These are phyloP conservation scores for Cinclus mexicanus DNA, from an alignment of 2,113 vertebrate species.

Conservation along the genomic window DNA sequence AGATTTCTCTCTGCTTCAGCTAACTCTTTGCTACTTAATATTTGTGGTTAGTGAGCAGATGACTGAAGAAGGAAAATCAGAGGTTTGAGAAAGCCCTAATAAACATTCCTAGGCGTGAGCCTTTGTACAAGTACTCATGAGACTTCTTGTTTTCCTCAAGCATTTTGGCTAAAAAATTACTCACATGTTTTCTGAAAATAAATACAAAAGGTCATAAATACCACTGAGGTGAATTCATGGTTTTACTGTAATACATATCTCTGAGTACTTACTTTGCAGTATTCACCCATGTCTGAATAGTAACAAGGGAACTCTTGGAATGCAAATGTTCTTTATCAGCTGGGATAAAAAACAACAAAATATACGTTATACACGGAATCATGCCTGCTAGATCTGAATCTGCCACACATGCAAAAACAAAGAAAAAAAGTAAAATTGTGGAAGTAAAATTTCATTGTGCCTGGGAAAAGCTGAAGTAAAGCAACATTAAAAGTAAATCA, in stretches of 20 bases:
- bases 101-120: conserved; percentile 37
- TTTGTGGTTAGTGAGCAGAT: conserved; percentile 18
- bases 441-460: neutral
- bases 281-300: conserved; percentile 59
- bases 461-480: conserved; percentile 40
- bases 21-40: neutral
- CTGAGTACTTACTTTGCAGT: neutral
- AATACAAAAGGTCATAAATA: conserved; percentile 64
- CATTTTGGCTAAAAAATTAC: conserved; percentile 33
- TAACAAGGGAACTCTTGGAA: conserved; percentile 54
- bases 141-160: conserved; percentile 48
- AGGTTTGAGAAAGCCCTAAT: conserved; percentile 28
- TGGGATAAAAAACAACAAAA: neutral
- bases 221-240: conserved; percentile 60
- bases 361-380: neutral
- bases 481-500: conserved; percentile 46
- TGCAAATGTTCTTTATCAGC: conserved; percentile 10
- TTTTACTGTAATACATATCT: conserved; percentile 35
- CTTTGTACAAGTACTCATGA: conserved; percentile 28
- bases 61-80: conserved; percentile 20
- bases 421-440: neutral
- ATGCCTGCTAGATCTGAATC: neutral
- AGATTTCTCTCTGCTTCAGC: neutral
- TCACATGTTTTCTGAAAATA: conserved; percentile 59
- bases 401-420: neutral